Conservation (phyloP, 2,888 invertebrate genomes). For the Arge pagana region DNA sequence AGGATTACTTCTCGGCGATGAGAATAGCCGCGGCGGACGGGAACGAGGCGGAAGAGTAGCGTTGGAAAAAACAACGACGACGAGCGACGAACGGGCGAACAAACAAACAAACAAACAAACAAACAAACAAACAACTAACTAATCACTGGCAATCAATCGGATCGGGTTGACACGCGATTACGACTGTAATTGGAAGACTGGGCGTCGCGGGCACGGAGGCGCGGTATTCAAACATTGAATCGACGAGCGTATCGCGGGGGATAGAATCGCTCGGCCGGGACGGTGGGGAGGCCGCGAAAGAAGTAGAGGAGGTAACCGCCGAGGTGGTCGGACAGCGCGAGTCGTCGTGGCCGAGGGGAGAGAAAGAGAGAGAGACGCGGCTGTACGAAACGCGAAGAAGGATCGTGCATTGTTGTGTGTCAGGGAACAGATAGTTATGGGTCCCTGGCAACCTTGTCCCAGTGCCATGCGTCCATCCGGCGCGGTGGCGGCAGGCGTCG, state of each 20-base stretch:
- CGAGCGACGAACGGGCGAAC: no score
- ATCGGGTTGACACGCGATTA: constrained; percentile 40
- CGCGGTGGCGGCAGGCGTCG: constrained; percentile 23
- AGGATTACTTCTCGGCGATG: no score
- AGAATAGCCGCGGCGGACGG: no score
- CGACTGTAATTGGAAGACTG: constrained; percentile 53
- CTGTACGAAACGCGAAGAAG: constrained; percentile 22
- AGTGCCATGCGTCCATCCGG: constrained; percentile 44
- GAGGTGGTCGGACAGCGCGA: constrained; percentile 6
- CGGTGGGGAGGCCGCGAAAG: constrained; percentile 25
- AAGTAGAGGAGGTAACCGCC: constrained; percentile 24
- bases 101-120: no score
- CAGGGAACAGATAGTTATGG: constrained; percentile 53
- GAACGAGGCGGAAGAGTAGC: no score
- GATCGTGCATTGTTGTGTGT: constrained; percentile 51
- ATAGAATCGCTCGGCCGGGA: constrained; percentile 8
- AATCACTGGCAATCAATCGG: no score
- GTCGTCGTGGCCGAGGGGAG: constrained; percentile 28
- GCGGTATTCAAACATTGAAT: constrained; percentile 52
- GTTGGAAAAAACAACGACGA: no score
- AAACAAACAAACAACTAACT: no score
- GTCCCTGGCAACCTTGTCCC: constrained; percentile 55
- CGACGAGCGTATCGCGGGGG: constrained; percentile 12
- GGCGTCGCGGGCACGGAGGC: constrained; percentile 46
- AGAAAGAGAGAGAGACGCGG: constrained; percentile 20